Percentiles rank a stretch among this genome's conserved stretches.
These are phyloP conservation scores for Zeus faber DNA, from an alignment of 2,113 vertebrate species.

Conservation along the genomic window DNA sequence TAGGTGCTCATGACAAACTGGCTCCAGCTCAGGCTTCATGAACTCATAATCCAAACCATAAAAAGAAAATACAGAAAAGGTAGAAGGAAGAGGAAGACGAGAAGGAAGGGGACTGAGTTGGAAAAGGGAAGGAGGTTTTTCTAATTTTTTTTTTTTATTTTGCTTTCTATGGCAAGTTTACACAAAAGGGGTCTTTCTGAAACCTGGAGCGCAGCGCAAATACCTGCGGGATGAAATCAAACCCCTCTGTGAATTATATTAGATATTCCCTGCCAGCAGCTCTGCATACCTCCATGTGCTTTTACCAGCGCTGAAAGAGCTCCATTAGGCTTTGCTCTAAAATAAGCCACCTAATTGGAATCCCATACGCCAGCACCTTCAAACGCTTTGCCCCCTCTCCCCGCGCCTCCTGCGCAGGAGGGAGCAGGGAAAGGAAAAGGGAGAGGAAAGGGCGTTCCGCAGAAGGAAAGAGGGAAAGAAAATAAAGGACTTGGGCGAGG, in stretches of 20 bases:
- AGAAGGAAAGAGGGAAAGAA: not conserved
- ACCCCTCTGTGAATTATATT: conserved; percentile 71
- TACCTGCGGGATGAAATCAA: conserved; percentile 77
- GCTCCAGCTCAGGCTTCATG: conserved; percentile 21
- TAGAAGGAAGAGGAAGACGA: conserved; percentile 36
- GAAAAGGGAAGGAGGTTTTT: conserved; percentile 25
- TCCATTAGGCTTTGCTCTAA: conserved; percentile 45
- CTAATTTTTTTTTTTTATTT: conserved; percentile 42
- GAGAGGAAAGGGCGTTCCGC: conserved; percentile 6
- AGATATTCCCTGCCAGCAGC: conserved; percentile 55
- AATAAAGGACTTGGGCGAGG: not conserved
- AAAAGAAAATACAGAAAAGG: conserved; percentile 41
- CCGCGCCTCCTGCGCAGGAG: conserved; percentile 11
- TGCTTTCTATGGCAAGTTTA: conserved; percentile 59
- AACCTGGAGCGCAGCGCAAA: conserved; percentile 61
- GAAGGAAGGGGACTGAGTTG: no score
- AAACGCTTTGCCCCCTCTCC: conserved; percentile 21
- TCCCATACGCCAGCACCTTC: conserved; percentile 46
- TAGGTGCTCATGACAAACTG: conserved; percentile 19
- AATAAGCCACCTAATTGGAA: conserved; percentile 50
- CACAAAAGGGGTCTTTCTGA: conserved; percentile 69
- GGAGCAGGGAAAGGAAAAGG: conserved; percentile 1
- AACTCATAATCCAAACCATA: conserved; percentile 39
- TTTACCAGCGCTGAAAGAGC: conserved; percentile 50
- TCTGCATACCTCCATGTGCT: conserved; percentile 62